A percentile compares a stretch with the other conserved stretches of the same genome.
Conservation (phyloP, 2,797 vertebrate genomes). For the Champsocephalus gunnari region DNA sequence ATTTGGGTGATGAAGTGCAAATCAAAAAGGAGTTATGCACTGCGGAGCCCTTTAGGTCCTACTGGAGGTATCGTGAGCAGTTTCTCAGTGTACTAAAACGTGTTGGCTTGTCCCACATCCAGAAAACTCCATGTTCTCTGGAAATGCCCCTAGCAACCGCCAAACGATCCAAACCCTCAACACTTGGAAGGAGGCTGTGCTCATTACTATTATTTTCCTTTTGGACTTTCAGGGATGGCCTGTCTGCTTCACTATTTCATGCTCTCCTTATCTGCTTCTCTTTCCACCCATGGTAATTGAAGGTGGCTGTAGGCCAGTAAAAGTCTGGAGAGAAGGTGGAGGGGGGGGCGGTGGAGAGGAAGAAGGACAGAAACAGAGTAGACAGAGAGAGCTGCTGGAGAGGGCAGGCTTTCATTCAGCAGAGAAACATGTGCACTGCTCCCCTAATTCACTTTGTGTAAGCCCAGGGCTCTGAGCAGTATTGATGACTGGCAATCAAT, state of each 20-base stretch:
- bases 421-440: conserved; percentile 83
- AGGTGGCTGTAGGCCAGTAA: conserved; percentile 80
- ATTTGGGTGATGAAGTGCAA: conserved; percentile 30
- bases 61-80: not conserved
- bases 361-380: conserved; percentile 73
- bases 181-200: conserved; percentile 68
- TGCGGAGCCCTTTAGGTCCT: not conserved
- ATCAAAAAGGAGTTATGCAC: conserved; percentile 6
- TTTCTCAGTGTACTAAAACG: conserved; percentile 34
- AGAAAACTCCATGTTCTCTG: conserved; percentile 71
- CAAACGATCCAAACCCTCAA: conserved; percentile 64
- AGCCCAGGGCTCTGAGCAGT: conserved; percentile 66
- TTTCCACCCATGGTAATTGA: conserved; percentile 84
- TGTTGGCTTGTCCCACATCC: conserved; percentile 56
- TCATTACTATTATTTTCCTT: conserved; percentile 82
- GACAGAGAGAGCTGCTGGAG: conserved; percentile 72
- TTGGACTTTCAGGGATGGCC: conserved; percentile 72
- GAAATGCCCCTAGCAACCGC: conserved; percentile 66
- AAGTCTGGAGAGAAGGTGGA: conserved; percentile 58
- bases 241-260: conserved; percentile 75
- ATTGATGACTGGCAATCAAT: conserved; percentile 77
- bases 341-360: conserved; percentile 50
- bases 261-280: conserved; percentile 84
- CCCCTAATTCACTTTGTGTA: conserved; percentile 69
- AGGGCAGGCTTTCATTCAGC: conserved; percentile 85